phyloP scores from a whole-genome alignment of 2,113 vertebrate genomes.

The Neopipo cinnamomea region DNA sequence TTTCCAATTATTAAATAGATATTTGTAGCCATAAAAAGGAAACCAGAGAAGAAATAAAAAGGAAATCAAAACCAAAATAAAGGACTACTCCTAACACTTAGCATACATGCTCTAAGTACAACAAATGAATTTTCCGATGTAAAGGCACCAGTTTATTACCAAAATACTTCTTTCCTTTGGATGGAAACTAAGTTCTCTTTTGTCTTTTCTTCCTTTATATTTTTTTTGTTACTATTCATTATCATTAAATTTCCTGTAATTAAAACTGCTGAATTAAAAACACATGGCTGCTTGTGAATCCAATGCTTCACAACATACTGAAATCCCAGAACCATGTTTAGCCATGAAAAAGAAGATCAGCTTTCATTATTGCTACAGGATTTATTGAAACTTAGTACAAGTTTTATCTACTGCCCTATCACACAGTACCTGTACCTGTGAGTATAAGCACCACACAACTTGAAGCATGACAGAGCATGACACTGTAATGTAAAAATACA shows the following conservation, averaged over 20 bases:
- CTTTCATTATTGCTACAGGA: slow-evolving; percentile 27
- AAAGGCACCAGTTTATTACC: slow-evolving; percentile 16
- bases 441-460: neutral
- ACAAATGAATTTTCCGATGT: slow-evolving; percentile 27
- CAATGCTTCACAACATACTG: neutral
- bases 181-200: slow-evolving; percentile 42
- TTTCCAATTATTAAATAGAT: slow-evolving; percentile 16
- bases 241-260: slow-evolving; percentile 65
- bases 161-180: slow-evolving; percentile 20
- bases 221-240: slow-evolving; percentile 59
- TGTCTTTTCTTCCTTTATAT: slow-evolving; percentile 6
- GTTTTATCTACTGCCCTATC: neutral
- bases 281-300: slow-evolving; percentile 31
- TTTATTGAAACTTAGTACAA: slow-evolving; percentile 27
- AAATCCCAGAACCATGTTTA: slow-evolving; percentile 23
- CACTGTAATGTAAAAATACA: neutral
- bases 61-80: neutral
- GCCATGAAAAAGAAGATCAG: slow-evolving; percentile 18
- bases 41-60: slow-evolving; percentile 1
- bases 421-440: neutral
- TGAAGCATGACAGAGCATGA: neutral
- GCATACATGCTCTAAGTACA: neutral
- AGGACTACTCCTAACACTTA: neutral
- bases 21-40: neutral
- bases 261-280: slow-evolving; percentile 54